Percentiles rank a stretch among this genome's conserved stretches.
phyloP scores from a whole-genome alignment of 1,140 invertebrate genomes.

The Trachelipus rathkii region DNA sequence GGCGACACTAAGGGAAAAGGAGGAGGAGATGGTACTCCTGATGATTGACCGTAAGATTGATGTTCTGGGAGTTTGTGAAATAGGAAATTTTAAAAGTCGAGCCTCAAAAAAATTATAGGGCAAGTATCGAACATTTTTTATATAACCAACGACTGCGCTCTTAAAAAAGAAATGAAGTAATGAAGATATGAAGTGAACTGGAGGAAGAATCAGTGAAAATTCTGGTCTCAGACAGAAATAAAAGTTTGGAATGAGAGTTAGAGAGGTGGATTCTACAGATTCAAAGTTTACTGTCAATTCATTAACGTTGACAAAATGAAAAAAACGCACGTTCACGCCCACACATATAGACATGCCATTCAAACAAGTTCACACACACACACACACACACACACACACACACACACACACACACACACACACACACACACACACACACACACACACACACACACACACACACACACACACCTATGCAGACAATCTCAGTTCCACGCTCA shows the following conservation, averaged over 20 bases:
- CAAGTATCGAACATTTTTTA: no score
- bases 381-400: not conserved
- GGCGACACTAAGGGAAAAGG: no score
- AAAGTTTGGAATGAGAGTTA: not conserved
- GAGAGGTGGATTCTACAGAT: not conserved
- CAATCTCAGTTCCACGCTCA: not conserved
- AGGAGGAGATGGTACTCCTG: no score
- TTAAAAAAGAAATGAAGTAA: no score
- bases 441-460: conserved; percentile 11
- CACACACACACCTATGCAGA: not conserved
- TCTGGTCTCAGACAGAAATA: not conserved
- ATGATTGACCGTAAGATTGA: no score
- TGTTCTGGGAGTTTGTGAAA: no score
- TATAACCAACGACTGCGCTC: no score
- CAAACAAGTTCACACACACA: not conserved
- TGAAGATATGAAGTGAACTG: no score
- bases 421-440: conserved; percentile 7
- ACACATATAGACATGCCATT: not conserved
- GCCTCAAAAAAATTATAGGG: no score
- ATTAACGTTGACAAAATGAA: not conserved
- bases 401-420: not conserved
- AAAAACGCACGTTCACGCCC: not conserved
- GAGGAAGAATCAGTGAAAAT: not conserved
- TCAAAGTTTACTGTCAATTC: not conserved
- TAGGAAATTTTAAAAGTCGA: no score